Base-by-base conservation (phyloP, 2,888 invertebrate species). In the Lasioglossum pauxillum region DNA sequence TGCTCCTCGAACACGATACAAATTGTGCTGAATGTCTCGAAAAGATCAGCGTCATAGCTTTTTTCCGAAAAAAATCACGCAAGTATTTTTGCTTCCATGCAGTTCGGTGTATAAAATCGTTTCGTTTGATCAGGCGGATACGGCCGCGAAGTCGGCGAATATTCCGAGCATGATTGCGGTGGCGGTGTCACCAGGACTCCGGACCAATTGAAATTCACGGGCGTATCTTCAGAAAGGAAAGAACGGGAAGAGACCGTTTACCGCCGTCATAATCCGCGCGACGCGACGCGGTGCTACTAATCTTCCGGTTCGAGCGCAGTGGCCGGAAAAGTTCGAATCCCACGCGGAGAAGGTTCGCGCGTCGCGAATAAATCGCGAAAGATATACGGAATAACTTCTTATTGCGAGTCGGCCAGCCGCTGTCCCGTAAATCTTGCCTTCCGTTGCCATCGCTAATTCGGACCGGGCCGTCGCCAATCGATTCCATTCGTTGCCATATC, bases 381-480 rank as follows among this genome's bases (percentile, higher is more conserved):
- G 90, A 90, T 90, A 89, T 90, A 90, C 85, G 89, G 90, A 89
- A 88, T 85, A 90, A 90, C 86, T 90, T 90, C 84, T 90, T 89
- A 90, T 89, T 90, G 90, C 88, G 77, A 82, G 73, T 75, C 75
- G 79, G 78, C n/a, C 35, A 75, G 75, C 16, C 41, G 72, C 67
- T 67, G 19, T 23, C 38, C 12, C 86, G 80, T 90, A 90, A 90
- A 89, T 89, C 87, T 89, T 69, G 49, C 53, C 75, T 73, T 27
- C 77, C 77, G 80, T 81, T 87, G 89, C 90, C 89, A 80, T 90
- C 84, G 80, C 86, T 90, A 89, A 90, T 90, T 90, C 82, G 60
- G 53, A 57, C 64, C 72, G 75, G 46, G 69, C 31, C 38, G 80
- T 73, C 44, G 60, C 12, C 41, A 27, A 41, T 67, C 75, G 81